Conservation (phyloP, 2,113 vertebrate species). For the Pedetes capensis region DNA sequence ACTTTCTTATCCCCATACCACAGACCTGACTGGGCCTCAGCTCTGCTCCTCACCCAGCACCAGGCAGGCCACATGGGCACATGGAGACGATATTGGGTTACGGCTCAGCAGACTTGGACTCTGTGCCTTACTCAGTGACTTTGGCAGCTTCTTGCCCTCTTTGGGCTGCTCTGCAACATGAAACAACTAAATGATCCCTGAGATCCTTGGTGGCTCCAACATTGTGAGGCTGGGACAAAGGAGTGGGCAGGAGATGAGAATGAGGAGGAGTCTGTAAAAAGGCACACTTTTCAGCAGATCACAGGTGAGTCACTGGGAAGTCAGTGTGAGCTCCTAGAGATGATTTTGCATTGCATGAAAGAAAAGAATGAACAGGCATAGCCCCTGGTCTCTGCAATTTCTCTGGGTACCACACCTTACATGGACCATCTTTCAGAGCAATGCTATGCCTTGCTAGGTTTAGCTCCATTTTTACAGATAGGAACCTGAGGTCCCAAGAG, state of each 20-base stretch:
- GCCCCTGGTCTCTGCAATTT: neutral
- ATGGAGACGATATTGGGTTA: neutral
- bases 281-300: neutral
- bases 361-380: neutral
- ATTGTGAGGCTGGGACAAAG: neutral
- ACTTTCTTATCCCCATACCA: neutral
- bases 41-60: neutral
- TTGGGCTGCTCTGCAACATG: neutral
- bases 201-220: neutral
- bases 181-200: neutral
- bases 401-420: rapidly evolving
- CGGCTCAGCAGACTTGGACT: neutral
- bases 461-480: neutral
- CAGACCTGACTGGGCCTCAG: neutral
- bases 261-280: neutral
- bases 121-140: neutral
- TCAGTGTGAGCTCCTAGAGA: neutral
- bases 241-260: neutral
- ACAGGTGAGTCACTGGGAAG: neutral
- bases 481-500: neutral
- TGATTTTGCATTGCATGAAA: neutral
- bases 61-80: neutral
- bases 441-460: neutral
- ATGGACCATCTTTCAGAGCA: neutral
- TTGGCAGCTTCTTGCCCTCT: neutral